Base-by-base conservation (phyloP, 2,797 vertebrate species). In the Pagetopsis macropterus region DNA sequence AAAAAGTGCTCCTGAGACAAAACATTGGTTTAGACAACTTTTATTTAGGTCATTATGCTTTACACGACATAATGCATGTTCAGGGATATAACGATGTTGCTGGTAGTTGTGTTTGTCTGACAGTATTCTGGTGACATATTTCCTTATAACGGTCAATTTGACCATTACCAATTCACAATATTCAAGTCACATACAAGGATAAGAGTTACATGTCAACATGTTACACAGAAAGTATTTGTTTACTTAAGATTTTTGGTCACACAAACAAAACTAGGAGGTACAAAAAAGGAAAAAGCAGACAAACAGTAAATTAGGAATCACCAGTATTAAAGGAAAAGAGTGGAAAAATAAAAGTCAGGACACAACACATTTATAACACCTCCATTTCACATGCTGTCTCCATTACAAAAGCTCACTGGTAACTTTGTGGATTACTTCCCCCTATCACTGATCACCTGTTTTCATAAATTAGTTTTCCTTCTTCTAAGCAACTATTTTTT, bases 381-480 rank as follows among this genome's bases (percentile, higher is more conserved):
- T 94, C 82, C 85, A 87, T 92, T 94, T 94, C 93, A 95, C 91
- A 90, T 93, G 90, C 83, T 94, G 89, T 91, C 80, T 90, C 88
- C 88, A 78, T 90, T 86, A 79, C 78, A 90, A 87, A 92, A 91
- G 78, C 78, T 92, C 77, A 84, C 89, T 93, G 81, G 86, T 90
- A 84, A 91, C 87, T 85, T 87, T 91, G 84, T 92, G 82, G 90
- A 93, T 90, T 92, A 84, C 87, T 84, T 91, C 83, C 90, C 8
- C 84, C 90, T 91, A 89, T 93, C 94, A 93, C 92, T 94, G 93
- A 94, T 94, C 90, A 90, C 86, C 86, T 93, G 88, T 93, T 91
- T 91, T 88, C 72, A 94, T 95, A 94, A 95, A 94, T 94, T 93
- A 94, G 75, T 84, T 92, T 93, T 94, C 90, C 91, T 94, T 94